Evolutionary conservation across 2,888 invertebrate species (phyloP).

Genomic region (Yponomeuta malinellus): DNA sequence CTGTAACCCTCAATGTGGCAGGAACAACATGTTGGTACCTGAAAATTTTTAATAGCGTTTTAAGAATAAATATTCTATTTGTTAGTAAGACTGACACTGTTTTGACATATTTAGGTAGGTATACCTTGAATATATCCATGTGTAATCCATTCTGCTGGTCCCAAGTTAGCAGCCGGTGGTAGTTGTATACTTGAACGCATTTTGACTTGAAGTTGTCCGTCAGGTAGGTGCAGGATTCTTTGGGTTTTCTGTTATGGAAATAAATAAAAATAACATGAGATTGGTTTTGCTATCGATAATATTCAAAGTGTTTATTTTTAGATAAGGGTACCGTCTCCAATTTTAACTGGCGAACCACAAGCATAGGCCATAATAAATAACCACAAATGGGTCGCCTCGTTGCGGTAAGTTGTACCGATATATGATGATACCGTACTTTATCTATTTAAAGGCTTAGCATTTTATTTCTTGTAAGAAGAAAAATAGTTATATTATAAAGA

Average conservation of each 20-base stretch:
- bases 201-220: conserved; percentile 87
- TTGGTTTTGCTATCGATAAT: not conserved
- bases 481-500: too few relatives aligned
- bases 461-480: too few relatives aligned
- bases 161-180: conserved; percentile 88
- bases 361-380: too few relatives aligned
- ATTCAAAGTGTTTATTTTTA: too few relatives aligned
- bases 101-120: too few relatives aligned
- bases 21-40: conserved; percentile 88
- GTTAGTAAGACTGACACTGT: not conserved
- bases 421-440: too few relatives aligned
- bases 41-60: conserved; percentile 23
- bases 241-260: conserved; percentile 76
- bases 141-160: conserved; percentile 86
- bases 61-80: not conserved
- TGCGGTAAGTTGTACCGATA: too few relatives aligned
- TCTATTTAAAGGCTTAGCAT: too few relatives aligned
- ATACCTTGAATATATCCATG: conserved; percentile 88
- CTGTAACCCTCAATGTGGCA: conserved; percentile 87
- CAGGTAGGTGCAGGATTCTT: conserved; percentile 85
- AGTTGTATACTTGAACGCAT: conserved; percentile 89
- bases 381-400: too few relatives aligned
- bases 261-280: not conserved
- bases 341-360: too few relatives aligned
- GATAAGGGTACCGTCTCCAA: too few relatives aligned